Evolutionary conservation across 2,888 invertebrate genomes (phyloP).

Genomic region (Hirtodrosophila alboralis): DNA sequence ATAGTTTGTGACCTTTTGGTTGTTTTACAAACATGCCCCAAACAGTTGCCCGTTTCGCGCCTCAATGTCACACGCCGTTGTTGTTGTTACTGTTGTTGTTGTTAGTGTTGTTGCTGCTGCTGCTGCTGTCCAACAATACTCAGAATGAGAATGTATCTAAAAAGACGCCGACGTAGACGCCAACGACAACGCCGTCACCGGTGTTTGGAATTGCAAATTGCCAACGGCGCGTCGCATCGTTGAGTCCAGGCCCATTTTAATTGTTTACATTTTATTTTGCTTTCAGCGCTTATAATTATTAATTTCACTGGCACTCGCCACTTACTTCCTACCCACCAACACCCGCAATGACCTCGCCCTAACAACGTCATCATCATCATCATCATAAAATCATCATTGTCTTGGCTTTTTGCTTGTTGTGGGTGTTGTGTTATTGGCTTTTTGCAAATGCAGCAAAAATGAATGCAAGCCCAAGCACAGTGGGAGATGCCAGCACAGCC

Average conservation of each 20-base stretch:
- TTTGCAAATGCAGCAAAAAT: constrained; percentile 72
- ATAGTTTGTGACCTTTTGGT: constrained; percentile 81
- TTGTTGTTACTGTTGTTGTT: constrained; percentile 9
- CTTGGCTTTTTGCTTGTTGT: constrained; percentile 47
- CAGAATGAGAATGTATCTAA: constrained; percentile 22
- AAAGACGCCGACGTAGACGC: constrained; percentile 21
- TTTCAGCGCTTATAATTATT: constrained; percentile 77
- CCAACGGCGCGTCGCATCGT: constrained; percentile 68
- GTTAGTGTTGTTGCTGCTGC: constrained; percentile 4
- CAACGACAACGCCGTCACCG: constrained; percentile 34
- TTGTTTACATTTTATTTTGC: constrained; percentile 79
- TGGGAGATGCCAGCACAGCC: constrained; percentile 60
- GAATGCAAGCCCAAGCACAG: constrained; percentile 60
- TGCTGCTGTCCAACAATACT: constrained; percentile 16
- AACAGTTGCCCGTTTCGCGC: constrained; percentile 63
- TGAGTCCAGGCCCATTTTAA: constrained; percentile 72
- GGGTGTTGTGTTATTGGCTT: constrained; percentile 78
- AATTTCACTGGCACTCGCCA: constrained; percentile 65
- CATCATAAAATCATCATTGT: constrained; percentile 8
- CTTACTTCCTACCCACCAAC: constrained; percentile 7
- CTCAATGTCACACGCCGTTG: constrained; percentile 62
- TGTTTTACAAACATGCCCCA: constrained; percentile 80
- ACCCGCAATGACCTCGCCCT: constrained; percentile 3
- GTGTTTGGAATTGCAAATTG: constrained; percentile 79
- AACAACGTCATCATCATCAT: constrained; percentile 4